Conservation (phyloP, 2,888 invertebrate species). For the Minunthozetes semirufus region DNA sequence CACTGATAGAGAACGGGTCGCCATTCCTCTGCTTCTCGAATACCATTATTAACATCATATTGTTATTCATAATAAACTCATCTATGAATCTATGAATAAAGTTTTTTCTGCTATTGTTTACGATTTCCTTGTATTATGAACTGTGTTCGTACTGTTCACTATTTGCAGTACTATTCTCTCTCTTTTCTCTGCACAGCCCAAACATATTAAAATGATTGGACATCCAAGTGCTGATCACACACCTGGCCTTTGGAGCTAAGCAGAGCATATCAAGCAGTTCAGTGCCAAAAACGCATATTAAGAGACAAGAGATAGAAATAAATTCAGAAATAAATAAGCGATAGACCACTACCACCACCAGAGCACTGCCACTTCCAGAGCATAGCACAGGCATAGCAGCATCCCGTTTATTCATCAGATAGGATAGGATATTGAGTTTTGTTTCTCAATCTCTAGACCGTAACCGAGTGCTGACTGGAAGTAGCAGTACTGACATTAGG, state of each 20-base stretch:
- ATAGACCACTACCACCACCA: slow-evolving; percentile 4
- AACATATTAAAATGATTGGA: slow-evolving; percentile 26
- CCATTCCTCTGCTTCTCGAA: not conserved
- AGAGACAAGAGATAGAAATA: slow-evolving; percentile 29
- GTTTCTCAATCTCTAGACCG: slow-evolving; percentile 32
- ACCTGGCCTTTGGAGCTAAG: slow-evolving; percentile 29
- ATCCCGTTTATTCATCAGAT: slow-evolving; percentile 31
- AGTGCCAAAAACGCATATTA: slow-evolving; percentile 23
- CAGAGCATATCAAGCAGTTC: slow-evolving; percentile 31
- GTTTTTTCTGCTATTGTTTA: slow-evolving; percentile 17
- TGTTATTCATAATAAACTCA: not conserved
- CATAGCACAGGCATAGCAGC: not conserved
- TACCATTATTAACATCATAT: slow-evolving; percentile 21
- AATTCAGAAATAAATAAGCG: slow-evolving; percentile 7
- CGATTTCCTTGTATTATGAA: slow-evolving; percentile 24
- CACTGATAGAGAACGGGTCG: not conserved
- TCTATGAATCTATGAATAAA: slow-evolving; percentile 17
- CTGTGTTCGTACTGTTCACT: too few species aligned
- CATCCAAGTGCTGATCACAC: slow-evolving; percentile 29
- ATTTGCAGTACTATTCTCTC: not conserved
- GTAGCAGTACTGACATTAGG: too few species aligned
- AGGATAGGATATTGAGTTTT: slow-evolving; percentile 30
- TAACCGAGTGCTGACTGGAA: slow-evolving; percentile 17
- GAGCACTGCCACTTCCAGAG: not conserved
- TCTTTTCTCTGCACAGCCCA: not conserved